Conservation (phyloP, 2,888 invertebrate genomes). For the Pseudococcus longispinus region DNA sequence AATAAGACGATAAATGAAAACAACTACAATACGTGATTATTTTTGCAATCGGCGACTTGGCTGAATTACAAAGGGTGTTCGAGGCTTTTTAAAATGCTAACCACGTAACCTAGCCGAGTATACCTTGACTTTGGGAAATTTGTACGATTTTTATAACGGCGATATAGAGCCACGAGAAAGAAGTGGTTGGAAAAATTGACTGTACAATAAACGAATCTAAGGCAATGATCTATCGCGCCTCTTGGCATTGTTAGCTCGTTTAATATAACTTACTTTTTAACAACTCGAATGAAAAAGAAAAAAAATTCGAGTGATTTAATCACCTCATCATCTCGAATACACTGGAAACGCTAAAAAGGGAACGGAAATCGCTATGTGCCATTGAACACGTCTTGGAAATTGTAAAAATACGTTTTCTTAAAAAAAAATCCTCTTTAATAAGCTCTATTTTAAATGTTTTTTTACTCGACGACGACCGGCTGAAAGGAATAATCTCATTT, state of each 20-base stretch:
- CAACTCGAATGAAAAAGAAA: neutral
- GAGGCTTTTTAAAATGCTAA: neutral
- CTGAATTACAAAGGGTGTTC: neutral
- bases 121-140: conserved; percentile 3
- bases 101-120: neutral
- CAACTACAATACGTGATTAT: conserved; percentile 41
- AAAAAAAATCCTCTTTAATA: neutral
- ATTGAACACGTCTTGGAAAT: conserved; percentile 8
- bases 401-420: neutral
- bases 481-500: neutral
- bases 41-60: neutral
- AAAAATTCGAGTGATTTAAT: neutral
- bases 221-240: neutral
- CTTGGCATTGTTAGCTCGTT: neutral
- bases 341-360: neutral
- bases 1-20: conserved; percentile 40
- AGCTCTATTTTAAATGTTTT: neutral
- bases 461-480: neutral
- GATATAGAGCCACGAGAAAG: neutral
- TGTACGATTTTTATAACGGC: neutral
- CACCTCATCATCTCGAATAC: neutral
- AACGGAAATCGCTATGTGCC: neutral
- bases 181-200: neutral
- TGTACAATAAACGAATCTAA: neutral
- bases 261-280: conserved; percentile 4